phyloP scores from a whole-genome alignment of 2,888 invertebrate genomes.

The Incurvaria masculella region DNA sequence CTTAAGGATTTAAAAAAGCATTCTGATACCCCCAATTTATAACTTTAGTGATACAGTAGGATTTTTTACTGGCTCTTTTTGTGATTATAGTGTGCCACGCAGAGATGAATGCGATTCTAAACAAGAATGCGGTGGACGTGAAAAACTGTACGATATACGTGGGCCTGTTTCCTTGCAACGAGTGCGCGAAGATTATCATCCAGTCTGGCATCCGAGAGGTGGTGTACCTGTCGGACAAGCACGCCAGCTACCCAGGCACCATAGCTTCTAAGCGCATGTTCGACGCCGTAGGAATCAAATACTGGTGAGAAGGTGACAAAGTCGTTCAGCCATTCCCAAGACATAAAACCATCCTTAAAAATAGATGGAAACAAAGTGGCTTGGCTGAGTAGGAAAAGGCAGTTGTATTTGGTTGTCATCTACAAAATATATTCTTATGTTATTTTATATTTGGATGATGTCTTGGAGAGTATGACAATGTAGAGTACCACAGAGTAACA shows the following conservation, averaged over 20 bases:
- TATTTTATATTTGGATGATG: neutral
- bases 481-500: slow-evolving; percentile 1
- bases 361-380: neutral
- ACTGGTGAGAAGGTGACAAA: slow-evolving; percentile 50
- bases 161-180: slow-evolving; percentile 93
- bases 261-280: slow-evolving; percentile 81
- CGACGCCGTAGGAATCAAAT: slow-evolving; percentile 69
- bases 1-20: too few relatives aligned
- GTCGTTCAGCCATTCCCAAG: too few relatives aligned
- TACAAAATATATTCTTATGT: neutral
- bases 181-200: slow-evolving; percentile 95
- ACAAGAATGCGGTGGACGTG: slow-evolving; percentile 78
- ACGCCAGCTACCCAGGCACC: slow-evolving; percentile 63
- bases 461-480: neutral
- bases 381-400: too few relatives aligned
- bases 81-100: slow-evolving; percentile 99
- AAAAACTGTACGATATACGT: slow-evolving; percentile 83
- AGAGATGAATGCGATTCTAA: slow-evolving; percentile 95
- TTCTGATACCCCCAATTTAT: too few relatives aligned
- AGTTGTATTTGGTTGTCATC: too few relatives aligned
- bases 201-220: slow-evolving; percentile 85
- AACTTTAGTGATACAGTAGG: too few relatives aligned
- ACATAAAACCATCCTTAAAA: too few relatives aligned
- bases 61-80: too few relatives aligned
- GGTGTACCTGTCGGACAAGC: slow-evolving; percentile 80